These are phyloP conservation scores for Delichon dasypus DNA, from an alignment of 2,797 vertebrate genomes.

Conservation along the genomic window DNA sequence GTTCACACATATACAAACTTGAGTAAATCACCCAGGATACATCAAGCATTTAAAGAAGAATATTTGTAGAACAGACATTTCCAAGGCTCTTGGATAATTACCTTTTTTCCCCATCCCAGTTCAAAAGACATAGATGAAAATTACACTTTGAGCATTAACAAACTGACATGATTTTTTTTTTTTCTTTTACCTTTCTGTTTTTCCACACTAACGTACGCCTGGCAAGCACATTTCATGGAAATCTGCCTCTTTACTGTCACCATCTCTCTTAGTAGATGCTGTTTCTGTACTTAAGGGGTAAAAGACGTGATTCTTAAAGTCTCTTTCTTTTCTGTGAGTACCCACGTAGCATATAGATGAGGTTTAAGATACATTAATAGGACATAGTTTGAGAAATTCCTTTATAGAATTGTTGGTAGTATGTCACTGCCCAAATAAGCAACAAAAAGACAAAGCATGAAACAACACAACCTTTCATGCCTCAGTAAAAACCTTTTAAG, in stretches of 20 bases:
- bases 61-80: neutral
- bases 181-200: neutral
- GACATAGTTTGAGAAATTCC: constrained; percentile 23
- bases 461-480: constrained; percentile 23
- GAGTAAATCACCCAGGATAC: neutral
- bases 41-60: neutral
- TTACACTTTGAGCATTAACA: neutral
- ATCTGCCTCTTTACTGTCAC: neutral
- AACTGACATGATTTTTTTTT: neutral
- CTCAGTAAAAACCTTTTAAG: constrained; percentile 47
- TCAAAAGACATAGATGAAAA: neutral
- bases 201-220: fast-evolving
- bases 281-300: neutral
- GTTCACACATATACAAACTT: neutral
- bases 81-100: neutral
- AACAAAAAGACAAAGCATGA: constrained; percentile 43
- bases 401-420: constrained; percentile 41
- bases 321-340: neutral
- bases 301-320: neutral
- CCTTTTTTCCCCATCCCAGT: neutral
- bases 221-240: neutral
- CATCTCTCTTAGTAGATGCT: neutral
- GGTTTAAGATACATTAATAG: constrained; percentile 9
- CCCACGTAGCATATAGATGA: neutral
- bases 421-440: constrained; percentile 23